A percentile compares a stretch with the other conserved stretches of the same genome.
phyloP scores from a whole-genome alignment of 1,140 invertebrate species.

The Drosophila persimilis region DNA sequence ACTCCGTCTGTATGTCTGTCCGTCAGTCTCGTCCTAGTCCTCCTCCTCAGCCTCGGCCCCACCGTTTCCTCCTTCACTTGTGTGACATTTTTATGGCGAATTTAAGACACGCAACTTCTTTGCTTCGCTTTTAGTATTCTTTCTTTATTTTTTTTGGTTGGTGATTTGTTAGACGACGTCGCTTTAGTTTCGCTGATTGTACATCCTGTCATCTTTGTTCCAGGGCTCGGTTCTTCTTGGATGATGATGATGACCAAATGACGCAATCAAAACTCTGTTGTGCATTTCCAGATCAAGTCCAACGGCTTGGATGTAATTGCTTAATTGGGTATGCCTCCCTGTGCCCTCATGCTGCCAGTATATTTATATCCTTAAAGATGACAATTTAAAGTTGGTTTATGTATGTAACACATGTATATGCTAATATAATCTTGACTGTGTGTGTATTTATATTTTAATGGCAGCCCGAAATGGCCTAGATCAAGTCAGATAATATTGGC shows the following conservation, averaged over 20 bases:
- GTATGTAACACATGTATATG: no score
- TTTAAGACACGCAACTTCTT: conserved; percentile 78
- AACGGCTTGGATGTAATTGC: no score
- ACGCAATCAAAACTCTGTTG: no score
- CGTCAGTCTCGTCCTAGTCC: conserved; percentile 36
- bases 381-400: no score
- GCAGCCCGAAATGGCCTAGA: no score
- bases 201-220: conserved; percentile 8
- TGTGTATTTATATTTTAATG: neutral
- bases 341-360: no score
- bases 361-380: no score
- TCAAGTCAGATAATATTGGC: no score
- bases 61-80: conserved; percentile 31
- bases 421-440: no score
- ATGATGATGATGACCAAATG: conserved; percentile 62
- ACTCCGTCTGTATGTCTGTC: conserved; percentile 35
- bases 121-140: conserved; percentile 8
- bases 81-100: conserved; percentile 80
- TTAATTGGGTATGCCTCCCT: no score
- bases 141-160: conserved; percentile 21
- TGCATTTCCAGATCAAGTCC: no score
- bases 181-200: conserved; percentile 61
- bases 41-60: conserved; percentile 9
- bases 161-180: conserved; percentile 63
- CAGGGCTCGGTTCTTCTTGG: neutral